Evolutionary conservation across 2,888 invertebrate genomes (phyloP).

Genomic region (Calameuta idolon): DNA sequence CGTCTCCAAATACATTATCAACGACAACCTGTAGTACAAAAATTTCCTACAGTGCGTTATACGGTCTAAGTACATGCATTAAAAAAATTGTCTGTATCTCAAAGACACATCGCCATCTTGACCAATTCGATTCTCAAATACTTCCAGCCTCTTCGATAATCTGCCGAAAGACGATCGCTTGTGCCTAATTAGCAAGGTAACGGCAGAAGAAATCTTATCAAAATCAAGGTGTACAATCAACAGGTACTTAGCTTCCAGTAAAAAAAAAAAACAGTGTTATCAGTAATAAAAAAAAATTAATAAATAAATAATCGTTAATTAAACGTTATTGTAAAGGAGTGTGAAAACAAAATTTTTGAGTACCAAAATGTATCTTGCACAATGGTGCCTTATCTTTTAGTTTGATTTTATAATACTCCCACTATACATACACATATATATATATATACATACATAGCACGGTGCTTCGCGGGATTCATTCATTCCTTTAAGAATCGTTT

Average conservation of each 20-base stretch:
- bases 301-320: background rate
- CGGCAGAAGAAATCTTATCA: too few species aligned
- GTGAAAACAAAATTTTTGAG: background rate
- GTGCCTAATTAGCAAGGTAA: background rate
- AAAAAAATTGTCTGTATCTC: too few species aligned
- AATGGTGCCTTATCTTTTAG: background rate
- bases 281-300: too few species aligned
- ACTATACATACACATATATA: too few species aligned
- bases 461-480: constrained; percentile 22
- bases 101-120: too few species aligned
- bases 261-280: background rate
- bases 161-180: constrained; percentile 3
- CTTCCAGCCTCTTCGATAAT: background rate
- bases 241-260: background rate
- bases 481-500: constrained; percentile 45
- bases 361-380: background rate
- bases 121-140: background rate
- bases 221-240: too few species aligned
- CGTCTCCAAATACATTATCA: too few species aligned
- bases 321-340: too few species aligned
- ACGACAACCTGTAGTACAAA: too few species aligned
- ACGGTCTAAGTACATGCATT: too few species aligned
- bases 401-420: background rate
- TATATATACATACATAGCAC: background rate
- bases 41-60: too few species aligned